These are phyloP conservation scores for Andrena cerasifolii DNA, from an alignment of 1,140 invertebrate genomes.

Conservation along the genomic window DNA sequence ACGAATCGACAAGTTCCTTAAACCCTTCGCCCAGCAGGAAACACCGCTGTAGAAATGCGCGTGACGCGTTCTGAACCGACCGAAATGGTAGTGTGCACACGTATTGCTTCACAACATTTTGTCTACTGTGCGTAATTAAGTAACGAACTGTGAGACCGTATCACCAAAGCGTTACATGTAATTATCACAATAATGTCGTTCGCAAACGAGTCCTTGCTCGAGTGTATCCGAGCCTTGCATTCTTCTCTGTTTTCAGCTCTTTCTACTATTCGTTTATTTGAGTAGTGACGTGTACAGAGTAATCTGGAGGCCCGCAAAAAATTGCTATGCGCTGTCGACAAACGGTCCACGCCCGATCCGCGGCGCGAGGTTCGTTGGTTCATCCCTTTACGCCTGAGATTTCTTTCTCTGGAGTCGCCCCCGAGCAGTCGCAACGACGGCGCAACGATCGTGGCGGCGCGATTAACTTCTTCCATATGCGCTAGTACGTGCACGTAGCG, in stretches of 20 bases:
- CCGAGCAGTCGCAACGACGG: slow-evolving; percentile 10
- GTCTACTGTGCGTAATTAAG: slow-evolving; percentile 55
- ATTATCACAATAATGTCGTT: slow-evolving; percentile 57
- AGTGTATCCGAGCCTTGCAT: slow-evolving; percentile 46
- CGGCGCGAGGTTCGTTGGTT: slow-evolving; percentile 3
- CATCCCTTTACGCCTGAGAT: slow-evolving; percentile 10
- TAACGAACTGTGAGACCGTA: slow-evolving; percentile 48
- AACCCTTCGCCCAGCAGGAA: slow-evolving; percentile 21
- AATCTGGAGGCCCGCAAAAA: slow-evolving; percentile 64
- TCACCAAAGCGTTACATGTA: slow-evolving; percentile 48
- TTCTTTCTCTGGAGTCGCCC: slow-evolving; percentile 8
- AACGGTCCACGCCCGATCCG: slow-evolving; percentile 35
- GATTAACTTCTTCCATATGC: neutral
- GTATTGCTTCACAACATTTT: slow-evolving; percentile 46
- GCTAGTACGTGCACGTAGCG: slow-evolving; percentile 23
- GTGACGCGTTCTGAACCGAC: slow-evolving; percentile 18
- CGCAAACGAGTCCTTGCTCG: slow-evolving; percentile 52
- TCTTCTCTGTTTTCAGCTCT: slow-evolving; percentile 47
- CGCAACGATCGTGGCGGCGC: neutral
- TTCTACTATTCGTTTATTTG: slow-evolving; percentile 53
- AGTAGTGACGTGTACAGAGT: slow-evolving; percentile 67
- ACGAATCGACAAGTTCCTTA: slow-evolving; percentile 25
- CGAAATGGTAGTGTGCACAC: slow-evolving; percentile 40
- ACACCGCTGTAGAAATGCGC: slow-evolving; percentile 17
- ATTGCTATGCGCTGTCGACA: slow-evolving; percentile 61